Conservation (phyloP, 1,140 invertebrate genomes). For the Drosophila lini region DNA sequence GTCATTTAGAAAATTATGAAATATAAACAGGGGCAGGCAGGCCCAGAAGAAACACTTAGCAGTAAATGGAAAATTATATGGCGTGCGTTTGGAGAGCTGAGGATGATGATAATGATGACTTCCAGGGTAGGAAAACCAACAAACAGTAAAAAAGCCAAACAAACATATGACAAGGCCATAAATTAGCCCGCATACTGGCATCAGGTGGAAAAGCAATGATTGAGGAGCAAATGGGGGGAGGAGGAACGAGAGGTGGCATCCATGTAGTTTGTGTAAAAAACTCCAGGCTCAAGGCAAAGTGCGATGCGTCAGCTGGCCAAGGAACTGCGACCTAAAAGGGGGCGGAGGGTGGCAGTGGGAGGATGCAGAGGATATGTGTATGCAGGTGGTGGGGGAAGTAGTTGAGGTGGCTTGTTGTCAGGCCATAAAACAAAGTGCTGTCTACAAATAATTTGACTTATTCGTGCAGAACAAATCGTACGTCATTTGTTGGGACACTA, state of each 20-base stretch:
- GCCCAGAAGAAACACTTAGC: slow-evolving; percentile 65
- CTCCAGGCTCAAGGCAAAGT: slow-evolving; percentile 18
- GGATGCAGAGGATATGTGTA: neutral
- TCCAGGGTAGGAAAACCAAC: slow-evolving; percentile 46
- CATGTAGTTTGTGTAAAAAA: slow-evolving; percentile 47
- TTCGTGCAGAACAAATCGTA: slow-evolving; percentile 82
- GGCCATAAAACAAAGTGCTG: slow-evolving; percentile 80
- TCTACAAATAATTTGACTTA: slow-evolving; percentile 82
- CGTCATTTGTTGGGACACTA: slow-evolving; percentile 79
- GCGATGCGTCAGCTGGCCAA: slow-evolving; percentile 53
- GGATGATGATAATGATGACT: slow-evolving; percentile 32
- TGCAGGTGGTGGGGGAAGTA: neutral
- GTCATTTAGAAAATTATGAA: slow-evolving; percentile 77
- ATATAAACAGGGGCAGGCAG: slow-evolving; percentile 47
- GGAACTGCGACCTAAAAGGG: slow-evolving; percentile 31
- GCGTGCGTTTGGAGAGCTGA: slow-evolving; percentile 41
- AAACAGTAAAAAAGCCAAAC: slow-evolving; percentile 48
- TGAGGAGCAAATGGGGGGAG: slow-evolving; percentile 10
- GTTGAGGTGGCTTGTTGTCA: slow-evolving; percentile 63
- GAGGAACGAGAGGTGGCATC: slow-evolving; percentile 10
- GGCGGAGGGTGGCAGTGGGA: slow-evolving; percentile 4
- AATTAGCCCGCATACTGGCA: slow-evolving; percentile 77
- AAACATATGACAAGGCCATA: slow-evolving; percentile 73
- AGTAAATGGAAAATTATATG: slow-evolving; percentile 74
- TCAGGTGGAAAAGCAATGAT: slow-evolving; percentile 75